Evolutionary conservation across 1,140 invertebrate genomes (phyloP).

Genomic region (Triops longicaudatus): DNA sequence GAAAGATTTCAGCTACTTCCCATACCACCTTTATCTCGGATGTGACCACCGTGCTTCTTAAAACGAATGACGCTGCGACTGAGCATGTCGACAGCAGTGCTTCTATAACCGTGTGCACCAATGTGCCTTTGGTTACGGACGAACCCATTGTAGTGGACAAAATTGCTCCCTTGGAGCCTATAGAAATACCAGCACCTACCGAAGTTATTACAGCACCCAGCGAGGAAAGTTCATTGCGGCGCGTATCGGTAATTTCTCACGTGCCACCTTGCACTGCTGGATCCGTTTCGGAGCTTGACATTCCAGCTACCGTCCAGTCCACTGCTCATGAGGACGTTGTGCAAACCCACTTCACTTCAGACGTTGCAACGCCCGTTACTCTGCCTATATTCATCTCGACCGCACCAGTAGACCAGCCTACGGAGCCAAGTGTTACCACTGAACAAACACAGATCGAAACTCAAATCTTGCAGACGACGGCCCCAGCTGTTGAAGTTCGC

Average conservation of each 20-base stretch:
- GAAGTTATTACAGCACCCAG: neutral
- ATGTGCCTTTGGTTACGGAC: neutral
- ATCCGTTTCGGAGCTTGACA: neutral
- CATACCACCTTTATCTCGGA: neutral
- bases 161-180: neutral
- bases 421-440: neutral
- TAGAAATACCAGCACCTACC: neutral
- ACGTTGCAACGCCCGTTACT: neutral
- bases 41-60: neutral
- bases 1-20: conserved; percentile 25
- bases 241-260: neutral
- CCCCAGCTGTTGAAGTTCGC: neutral
- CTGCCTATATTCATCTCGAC: neutral
- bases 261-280: neutral
- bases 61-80: neutral
- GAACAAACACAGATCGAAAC: neutral
- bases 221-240: neutral
- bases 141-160: neutral
- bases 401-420: neutral
- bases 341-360: neutral
- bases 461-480: neutral
- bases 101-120: neutral
- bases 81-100: neutral
- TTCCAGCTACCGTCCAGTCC: conserved; percentile 18
- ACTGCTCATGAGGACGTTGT: neutral